Evolutionary conservation across 2,888 invertebrate genomes (phyloP).

Genomic region (Nesidiocoris tenuis): DNA sequence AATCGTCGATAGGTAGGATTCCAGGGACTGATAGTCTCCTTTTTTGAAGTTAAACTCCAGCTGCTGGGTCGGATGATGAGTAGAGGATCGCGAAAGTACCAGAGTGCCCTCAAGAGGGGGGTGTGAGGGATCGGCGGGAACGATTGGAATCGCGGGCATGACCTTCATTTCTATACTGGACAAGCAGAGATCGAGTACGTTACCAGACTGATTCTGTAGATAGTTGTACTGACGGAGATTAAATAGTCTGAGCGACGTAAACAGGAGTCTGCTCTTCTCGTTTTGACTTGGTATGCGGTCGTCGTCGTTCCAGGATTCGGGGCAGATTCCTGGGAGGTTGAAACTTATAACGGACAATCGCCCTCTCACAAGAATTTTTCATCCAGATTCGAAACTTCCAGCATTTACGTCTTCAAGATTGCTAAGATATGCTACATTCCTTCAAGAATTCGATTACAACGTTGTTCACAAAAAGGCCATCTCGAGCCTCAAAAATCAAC

Average conservation of each 20-base stretch:
- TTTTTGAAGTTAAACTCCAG: too few relatives aligned
- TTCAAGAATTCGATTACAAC: conserved; percentile 14
- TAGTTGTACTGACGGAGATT: not conserved
- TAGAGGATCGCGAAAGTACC: too few relatives aligned
- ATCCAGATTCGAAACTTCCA: conserved; percentile 20
- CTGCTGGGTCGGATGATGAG: too few relatives aligned
- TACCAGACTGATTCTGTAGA: not conserved
- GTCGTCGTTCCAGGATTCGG: not conserved
- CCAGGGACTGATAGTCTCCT: too few relatives aligned
- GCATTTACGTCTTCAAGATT: conserved; percentile 11
- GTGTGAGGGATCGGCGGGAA: conserved; percentile 3
- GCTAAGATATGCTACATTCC: conserved; percentile 34
- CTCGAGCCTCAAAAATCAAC: too few relatives aligned
- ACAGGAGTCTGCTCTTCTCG: not conserved
- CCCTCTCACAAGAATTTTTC: conserved; percentile 33
- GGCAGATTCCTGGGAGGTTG: not conserved
- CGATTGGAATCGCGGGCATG: not conserved
- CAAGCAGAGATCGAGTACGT: conserved; percentile 8
- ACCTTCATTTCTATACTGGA: not conserved
- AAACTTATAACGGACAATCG: conserved; percentile 33
- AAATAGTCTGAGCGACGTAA: not conserved
- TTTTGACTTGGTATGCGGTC: not conserved
- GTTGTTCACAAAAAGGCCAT: conserved; percentile 3
- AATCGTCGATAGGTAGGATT: too few relatives aligned
- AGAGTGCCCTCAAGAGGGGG: conserved; percentile 13